Evolutionary conservation across 2,888 invertebrate species (phyloP).

Genomic region (Diploptera punctata): DNA sequence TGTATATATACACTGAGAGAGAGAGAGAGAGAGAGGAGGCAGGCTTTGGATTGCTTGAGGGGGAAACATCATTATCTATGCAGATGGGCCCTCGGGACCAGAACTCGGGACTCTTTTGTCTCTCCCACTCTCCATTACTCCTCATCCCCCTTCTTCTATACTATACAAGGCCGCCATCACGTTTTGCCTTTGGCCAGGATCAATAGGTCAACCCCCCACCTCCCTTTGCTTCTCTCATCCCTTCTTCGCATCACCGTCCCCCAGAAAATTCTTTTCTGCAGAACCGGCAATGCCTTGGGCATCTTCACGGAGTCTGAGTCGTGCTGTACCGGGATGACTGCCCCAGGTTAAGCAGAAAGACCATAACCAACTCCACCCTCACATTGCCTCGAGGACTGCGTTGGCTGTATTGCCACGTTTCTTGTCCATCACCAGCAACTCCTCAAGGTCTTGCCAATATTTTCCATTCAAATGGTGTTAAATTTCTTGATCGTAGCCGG

Average conservation of each 20-base stretch:
- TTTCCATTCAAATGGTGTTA: no score
- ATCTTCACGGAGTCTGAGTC: slow-evolving; percentile 5
- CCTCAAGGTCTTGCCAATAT: no score
- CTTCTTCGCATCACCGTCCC: slow-evolving; percentile 20
- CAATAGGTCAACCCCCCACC: slow-evolving; percentile 43
- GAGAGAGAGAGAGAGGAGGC: background rate
- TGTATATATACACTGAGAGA: slow-evolving; percentile 3
- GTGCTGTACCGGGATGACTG: slow-evolving; percentile 23
- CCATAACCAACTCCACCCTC: slow-evolving; percentile 9
- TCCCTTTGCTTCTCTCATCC: slow-evolving; percentile 1
- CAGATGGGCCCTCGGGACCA: slow-evolving; percentile 54
- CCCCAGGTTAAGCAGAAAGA: slow-evolving; percentile 5
- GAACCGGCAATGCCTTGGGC: slow-evolving; percentile 38
- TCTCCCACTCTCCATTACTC: slow-evolving; percentile 36
- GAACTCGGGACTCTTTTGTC: slow-evolving; percentile 44
- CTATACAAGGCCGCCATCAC: slow-evolving; percentile 40
- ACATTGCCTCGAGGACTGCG: background rate
- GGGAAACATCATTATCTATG: slow-evolving; percentile 54
- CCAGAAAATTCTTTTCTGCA: slow-evolving; percentile 37
- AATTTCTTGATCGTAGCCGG: no score
- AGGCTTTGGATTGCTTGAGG: slow-evolving; percentile 40
- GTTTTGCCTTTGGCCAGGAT: slow-evolving; percentile 40
- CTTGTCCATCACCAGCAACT: no score
- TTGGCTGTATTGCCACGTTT: slow-evolving; percentile 1
- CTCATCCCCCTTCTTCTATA: background rate